Evolutionary conservation across 2,888 invertebrate genomes (phyloP).

Genomic region (Cantharis nigra): DNA sequence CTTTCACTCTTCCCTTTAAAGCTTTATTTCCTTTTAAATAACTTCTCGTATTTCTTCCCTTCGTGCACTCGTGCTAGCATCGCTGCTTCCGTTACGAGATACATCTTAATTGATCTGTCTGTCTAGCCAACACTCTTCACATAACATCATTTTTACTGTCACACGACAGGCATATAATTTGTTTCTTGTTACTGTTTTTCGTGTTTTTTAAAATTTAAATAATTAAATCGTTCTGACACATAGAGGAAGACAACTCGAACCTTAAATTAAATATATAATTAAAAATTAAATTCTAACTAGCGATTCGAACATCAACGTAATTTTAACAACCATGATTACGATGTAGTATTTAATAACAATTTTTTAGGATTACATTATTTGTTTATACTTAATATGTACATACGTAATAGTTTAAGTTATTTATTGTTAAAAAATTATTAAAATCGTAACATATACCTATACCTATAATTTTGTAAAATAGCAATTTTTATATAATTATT

Average conservation of each 20-base stretch:
- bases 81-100: not conserved
- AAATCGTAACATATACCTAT: constrained; percentile 15
- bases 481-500: constrained; percentile 27
- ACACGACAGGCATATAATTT: not conserved
- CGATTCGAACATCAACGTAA: not conserved
- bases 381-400: constrained; percentile 14
- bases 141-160: not conserved
- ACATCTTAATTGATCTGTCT: not conserved
- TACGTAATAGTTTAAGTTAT: constrained; percentile 21
- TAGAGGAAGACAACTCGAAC: not conserved
- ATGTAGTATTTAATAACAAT: not conserved
- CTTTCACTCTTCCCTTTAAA: not conserved
- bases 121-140: not conserved
- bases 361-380: not conserved
- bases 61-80: not conserved
- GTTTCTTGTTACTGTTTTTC: not conserved
- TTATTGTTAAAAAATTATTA: constrained; percentile 24
- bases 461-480: constrained; percentile 24
- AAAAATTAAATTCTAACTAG: not conserved
- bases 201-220: not conserved
- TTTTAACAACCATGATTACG: not conserved
- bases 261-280: not conserved
- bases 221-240: not conserved
- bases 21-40: not conserved
- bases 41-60: not conserved